phyloP scores from a whole-genome alignment of 2,888 invertebrate species.

The Emmelina monodactyla region DNA sequence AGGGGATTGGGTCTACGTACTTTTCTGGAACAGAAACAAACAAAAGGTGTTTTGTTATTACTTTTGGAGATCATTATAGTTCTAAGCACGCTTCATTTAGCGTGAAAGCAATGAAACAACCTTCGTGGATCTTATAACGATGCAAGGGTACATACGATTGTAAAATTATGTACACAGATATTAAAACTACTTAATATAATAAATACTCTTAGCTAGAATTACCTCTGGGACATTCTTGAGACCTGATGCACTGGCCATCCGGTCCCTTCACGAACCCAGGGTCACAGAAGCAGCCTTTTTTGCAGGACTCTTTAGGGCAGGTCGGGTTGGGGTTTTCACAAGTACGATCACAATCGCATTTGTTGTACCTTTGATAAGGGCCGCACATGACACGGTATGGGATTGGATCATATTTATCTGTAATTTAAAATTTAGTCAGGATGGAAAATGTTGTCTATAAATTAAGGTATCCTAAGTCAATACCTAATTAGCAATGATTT shows the following conservation, averaged over 20 bases:
- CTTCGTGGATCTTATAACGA: too few relatives aligned
- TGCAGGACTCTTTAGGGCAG: slow-evolving; percentile 31
- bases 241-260: slow-evolving; percentile 29
- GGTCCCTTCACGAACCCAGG: slow-evolving; percentile 29
- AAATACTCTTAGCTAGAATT: too few relatives aligned
- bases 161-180: too few relatives aligned
- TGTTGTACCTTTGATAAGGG: slow-evolving; percentile 25
- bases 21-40: slow-evolving; percentile 5
- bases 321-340: slow-evolving; percentile 27
- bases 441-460: too few relatives aligned
- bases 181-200: too few relatives aligned
- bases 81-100: too few relatives aligned
- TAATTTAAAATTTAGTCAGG: too few relatives aligned
- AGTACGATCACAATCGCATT: slow-evolving; percentile 31
- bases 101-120: too few relatives aligned
- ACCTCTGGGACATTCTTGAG: slow-evolving; percentile 26
- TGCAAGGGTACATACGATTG: too few relatives aligned
- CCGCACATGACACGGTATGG: slow-evolving; percentile 25
- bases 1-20: slow-evolving; percentile 16
- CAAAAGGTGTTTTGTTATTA: neutral
- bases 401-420: slow-evolving; percentile 15
- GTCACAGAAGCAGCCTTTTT: slow-evolving; percentile 35
- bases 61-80: neutral
- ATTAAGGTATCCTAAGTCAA: too few relatives aligned
- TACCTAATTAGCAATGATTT: too few relatives aligned